Percentiles rank a stretch among this genome's conserved stretches.
These are phyloP conservation scores for Myiagra hebetior DNA, from an alignment of 2,113 vertebrate species.

Conservation along the genomic window DNA sequence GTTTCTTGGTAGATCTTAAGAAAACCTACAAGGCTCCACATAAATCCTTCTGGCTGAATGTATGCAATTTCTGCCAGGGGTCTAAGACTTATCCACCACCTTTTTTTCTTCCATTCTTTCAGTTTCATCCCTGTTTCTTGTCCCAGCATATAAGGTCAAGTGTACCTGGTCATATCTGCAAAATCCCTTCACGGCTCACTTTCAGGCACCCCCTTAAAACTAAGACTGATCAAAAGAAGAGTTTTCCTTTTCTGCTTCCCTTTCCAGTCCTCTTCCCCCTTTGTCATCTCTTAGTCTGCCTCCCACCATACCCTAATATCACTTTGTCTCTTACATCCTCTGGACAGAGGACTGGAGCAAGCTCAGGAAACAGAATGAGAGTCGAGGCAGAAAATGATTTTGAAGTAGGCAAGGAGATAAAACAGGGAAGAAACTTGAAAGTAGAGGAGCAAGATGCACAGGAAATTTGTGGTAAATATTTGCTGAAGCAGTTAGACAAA, in stretches of 20 bases:
- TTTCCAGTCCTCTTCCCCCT: not conserved
- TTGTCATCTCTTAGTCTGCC: not conserved
- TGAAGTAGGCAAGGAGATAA: not conserved
- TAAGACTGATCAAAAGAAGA: not conserved
- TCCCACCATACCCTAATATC: not conserved
- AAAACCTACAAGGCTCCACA: not conserved
- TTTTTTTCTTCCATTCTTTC: not conserved
- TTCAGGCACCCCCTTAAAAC: not conserved
- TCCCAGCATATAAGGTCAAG: not conserved
- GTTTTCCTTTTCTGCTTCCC: not conserved
- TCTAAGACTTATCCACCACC: not conserved
- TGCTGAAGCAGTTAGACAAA: not conserved
- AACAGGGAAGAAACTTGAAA: not conserved
- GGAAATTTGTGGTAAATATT: not conserved
- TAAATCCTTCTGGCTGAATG: not conserved
- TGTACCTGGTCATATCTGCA: not conserved
- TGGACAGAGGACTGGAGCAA: not conserved
- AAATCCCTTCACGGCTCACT: not conserved
- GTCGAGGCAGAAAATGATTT: not conserved
- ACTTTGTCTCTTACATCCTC: not conserved
- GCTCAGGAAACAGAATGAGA: not conserved
- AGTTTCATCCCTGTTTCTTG: not conserved
- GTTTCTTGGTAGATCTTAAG: not conserved
- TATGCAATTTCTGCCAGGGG: not conserved
- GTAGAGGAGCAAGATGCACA: not conserved